Percentiles rank a stretch among this genome's conserved stretches.
These are phyloP conservation scores for Etheostoma cragini DNA, from an alignment of 2,113 vertebrate species.

Conservation along the genomic window DNA sequence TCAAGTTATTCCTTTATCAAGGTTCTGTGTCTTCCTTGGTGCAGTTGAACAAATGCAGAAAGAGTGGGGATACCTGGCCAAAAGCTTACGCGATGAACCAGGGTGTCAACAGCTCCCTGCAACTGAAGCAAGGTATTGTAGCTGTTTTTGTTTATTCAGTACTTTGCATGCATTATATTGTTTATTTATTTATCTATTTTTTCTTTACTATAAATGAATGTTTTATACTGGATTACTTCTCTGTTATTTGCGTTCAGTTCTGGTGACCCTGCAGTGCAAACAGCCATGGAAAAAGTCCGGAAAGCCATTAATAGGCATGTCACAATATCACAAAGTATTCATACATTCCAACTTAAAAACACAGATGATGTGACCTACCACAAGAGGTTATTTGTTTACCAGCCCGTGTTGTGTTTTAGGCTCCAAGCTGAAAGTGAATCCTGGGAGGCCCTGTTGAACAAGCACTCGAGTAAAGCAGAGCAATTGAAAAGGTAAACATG, in stretches of 20 bases:
- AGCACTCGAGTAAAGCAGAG: conserved; percentile 79
- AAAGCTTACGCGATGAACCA: conserved; percentile 58
- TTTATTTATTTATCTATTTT: no score
- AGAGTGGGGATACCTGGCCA: conserved; percentile 67
- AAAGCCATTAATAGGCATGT: conserved; percentile 76
- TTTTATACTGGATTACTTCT: neutral
- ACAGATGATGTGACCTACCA: neutral
- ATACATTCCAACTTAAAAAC: neutral
- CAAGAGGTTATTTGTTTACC: neutral
- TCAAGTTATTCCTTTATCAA: neutral
- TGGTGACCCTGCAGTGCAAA: conserved; percentile 70
- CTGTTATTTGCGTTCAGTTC: conserved; percentile 27
- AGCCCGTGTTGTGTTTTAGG: conserved; percentile 67
- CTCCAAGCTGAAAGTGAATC: conserved; percentile 80
- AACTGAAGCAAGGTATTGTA: conserved; percentile 66
- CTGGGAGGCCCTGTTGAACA: conserved; percentile 82
- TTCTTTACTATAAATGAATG: neutral
- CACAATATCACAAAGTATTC: neutral
- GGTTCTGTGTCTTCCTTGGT: conserved; percentile 3
- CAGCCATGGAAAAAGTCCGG: conserved; percentile 62
- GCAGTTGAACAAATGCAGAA: conserved; percentile 76
- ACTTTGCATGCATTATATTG: neutral
- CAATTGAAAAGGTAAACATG: conserved; percentile 77
- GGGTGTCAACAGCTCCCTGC: conserved; percentile 11
- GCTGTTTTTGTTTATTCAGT: neutral